Evolutionary conservation across 2,888 invertebrate genomes (phyloP).

Genomic region (Lycia hirtaria): DNA sequence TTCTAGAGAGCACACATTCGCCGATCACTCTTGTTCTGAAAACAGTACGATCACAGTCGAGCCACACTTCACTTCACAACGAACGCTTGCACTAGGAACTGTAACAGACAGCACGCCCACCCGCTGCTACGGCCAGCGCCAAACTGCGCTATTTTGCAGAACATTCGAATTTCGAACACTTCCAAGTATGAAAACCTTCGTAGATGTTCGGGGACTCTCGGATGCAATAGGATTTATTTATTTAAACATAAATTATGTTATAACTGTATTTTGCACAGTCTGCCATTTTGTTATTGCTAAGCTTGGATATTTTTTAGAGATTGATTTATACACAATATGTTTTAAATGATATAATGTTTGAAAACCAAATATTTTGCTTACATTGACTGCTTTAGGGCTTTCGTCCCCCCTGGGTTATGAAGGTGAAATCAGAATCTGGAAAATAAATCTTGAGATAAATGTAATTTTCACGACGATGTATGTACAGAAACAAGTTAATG

Average conservation of each 20-base stretch:
- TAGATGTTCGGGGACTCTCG: constrained; percentile 56
- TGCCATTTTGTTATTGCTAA: too few relatives aligned
- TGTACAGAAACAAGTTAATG: too few relatives aligned
- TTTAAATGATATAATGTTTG: too few relatives aligned
- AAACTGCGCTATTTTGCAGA: constrained; percentile 59
- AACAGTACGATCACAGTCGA: constrained; percentile 48
- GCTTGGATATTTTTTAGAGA: too few relatives aligned
- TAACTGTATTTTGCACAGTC: constrained; percentile 36
- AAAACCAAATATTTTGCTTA: too few relatives aligned
- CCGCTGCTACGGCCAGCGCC: constrained; percentile 50
- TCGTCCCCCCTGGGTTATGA: too few relatives aligned
- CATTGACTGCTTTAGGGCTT: too few relatives aligned
- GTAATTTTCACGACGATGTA: too few relatives aligned
- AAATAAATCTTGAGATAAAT: too few relatives aligned
- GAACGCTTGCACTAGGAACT: constrained; percentile 47
- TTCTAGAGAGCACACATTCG: constrained; percentile 22
- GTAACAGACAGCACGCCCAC: constrained; percentile 44
- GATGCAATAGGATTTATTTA: constrained; percentile 51
- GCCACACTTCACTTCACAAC: constrained; percentile 59
- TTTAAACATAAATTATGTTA: constrained; percentile 19
- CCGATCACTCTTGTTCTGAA: constrained; percentile 29
- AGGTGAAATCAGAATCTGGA: too few relatives aligned
- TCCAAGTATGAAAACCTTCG: constrained; percentile 62
- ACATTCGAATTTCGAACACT: constrained; percentile 39
- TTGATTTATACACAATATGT: too few relatives aligned